phyloP scores from a whole-genome alignment of 2,113 vertebrate genomes.

The Nothocercus nigrocapillus region DNA sequence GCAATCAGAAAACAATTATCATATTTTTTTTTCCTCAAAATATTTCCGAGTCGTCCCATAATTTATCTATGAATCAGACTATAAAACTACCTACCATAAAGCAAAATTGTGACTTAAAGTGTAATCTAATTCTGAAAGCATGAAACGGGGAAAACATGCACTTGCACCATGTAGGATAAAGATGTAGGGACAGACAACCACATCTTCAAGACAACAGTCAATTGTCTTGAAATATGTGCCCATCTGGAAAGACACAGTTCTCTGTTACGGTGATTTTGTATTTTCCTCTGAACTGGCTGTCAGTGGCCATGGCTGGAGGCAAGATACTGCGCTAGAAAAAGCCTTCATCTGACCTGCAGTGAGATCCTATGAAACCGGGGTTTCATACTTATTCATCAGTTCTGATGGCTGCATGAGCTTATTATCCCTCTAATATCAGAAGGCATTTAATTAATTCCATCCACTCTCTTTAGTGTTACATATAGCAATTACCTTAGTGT shows the following conservation, averaged over 20 bases:
- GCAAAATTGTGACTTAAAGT: neutral
- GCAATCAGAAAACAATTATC: neutral
- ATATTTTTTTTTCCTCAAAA: neutral
- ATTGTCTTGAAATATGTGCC: neutral
- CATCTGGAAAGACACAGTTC: neutral
- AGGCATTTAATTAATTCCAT: neutral
- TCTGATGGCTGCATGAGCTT: neutral
- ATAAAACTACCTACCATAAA: fast-evolving
- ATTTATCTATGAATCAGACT: neutral
- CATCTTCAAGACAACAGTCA: neutral
- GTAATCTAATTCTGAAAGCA: neutral
- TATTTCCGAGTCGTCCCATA: neutral
- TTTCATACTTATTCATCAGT: neutral
- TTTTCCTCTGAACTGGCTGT: neutral
- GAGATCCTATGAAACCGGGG: neutral
- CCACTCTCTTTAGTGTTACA: neutral
- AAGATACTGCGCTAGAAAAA: neutral
- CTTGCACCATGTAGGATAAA: neutral
- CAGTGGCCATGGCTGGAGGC: neutral
- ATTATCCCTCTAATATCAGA: neutral
- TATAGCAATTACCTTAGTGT: neutral
- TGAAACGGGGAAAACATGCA: neutral
- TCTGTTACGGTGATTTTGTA: neutral
- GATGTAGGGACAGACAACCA: neutral
- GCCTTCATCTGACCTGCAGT: neutral